Evolutionary conservation across 2,888 invertebrate species (phyloP).

Genomic region (Phytoseiulus persimilis): DNA sequence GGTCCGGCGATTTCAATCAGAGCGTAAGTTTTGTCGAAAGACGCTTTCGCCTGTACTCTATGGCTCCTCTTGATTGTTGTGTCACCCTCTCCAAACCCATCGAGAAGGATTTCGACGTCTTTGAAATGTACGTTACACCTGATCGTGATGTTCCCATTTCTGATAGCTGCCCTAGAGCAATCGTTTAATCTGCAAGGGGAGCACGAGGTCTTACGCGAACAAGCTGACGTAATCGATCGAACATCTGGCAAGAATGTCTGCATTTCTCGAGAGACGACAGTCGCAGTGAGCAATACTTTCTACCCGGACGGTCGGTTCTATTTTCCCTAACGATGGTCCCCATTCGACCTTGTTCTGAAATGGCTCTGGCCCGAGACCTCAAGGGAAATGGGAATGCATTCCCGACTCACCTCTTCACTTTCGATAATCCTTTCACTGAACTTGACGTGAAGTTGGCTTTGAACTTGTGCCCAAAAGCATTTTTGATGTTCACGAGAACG

Average conservation of each 20-base stretch:
- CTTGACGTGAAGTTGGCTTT: background rate
- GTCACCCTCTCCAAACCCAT: slow-evolving; percentile 7
- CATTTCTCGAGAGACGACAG: no score
- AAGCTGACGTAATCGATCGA: no score
- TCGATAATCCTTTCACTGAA: background rate
- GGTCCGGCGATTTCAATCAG: slow-evolving; percentile 13
- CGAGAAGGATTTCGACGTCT: background rate
- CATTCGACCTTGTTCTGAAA: no score
- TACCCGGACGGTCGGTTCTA: no score
- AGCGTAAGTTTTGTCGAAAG: background rate
- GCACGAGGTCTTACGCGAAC: background rate
- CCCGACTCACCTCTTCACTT: background rate
- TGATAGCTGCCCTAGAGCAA: background rate
- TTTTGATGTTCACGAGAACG: background rate
- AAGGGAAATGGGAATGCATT: background rate
- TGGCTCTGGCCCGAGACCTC: background rate
- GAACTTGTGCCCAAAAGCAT: background rate
- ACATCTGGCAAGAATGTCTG: no score
- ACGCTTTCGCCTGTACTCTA: background rate
- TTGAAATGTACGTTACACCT: background rate
- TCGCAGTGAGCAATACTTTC: no score
- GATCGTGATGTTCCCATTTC: background rate
- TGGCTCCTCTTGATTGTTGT: slow-evolving; percentile 5
- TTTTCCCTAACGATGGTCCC: no score
- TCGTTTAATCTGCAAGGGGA: background rate